Conservation (phyloP, 2,797 vertebrate species). For the Cyclopterus lumpus region DNA sequence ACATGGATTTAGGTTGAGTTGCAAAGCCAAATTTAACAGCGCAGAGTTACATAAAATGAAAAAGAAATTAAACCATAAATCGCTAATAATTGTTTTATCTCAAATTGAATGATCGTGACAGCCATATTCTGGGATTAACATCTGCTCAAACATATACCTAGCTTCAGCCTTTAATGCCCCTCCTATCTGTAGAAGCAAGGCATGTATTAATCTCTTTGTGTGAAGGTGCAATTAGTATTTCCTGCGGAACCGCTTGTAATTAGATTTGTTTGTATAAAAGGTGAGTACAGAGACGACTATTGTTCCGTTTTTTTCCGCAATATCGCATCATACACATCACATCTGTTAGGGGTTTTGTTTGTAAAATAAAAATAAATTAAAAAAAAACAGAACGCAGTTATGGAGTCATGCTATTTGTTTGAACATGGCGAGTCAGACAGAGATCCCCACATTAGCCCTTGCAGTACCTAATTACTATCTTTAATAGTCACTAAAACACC, state of each 20-base stretch:
- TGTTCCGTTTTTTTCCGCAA: conserved; percentile 4
- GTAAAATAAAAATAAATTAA: too few relatives aligned
- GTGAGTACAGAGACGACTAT: neutral
- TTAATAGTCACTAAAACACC: neutral
- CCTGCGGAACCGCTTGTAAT: neutral
- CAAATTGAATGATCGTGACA: neutral
- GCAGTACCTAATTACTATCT: neutral
- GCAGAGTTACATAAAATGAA: neutral
- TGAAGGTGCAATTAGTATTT: neutral
- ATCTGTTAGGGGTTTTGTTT: neutral
- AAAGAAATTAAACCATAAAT: neutral
- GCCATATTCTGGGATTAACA: neutral
- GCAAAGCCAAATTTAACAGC: neutral
- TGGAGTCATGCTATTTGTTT: conserved; percentile 1
- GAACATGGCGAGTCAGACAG: neutral
- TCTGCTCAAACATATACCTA: neutral
- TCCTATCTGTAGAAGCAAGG: neutral
- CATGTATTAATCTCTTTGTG: neutral
- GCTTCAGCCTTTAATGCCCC: neutral
- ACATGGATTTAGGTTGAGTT: neutral
- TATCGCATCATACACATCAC: neutral
- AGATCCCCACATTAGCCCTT: neutral
- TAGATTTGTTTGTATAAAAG: neutral
- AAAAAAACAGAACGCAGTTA: neutral
- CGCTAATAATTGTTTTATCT: neutral